Conservation (phyloP, 2,113 vertebrate genomes). For the Myocastor coypus region DNA sequence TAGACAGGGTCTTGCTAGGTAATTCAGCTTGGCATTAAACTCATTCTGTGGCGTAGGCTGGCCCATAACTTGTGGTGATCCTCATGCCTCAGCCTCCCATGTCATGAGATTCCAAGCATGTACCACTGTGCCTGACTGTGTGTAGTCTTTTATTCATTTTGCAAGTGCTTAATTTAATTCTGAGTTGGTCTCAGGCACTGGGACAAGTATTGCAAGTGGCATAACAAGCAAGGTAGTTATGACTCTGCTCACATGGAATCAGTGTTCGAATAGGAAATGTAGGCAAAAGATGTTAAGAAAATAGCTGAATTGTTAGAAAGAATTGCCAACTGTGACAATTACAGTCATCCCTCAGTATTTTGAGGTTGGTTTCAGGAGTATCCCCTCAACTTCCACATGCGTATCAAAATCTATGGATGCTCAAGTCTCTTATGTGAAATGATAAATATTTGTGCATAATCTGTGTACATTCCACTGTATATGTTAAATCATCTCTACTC, state of each 20-base stretch:
- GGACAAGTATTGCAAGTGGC: background rate
- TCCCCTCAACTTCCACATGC: background rate
- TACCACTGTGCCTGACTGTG: background rate
- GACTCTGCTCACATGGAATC: background rate
- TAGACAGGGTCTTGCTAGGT: background rate
- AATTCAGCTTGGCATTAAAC: background rate
- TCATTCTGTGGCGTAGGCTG: background rate
- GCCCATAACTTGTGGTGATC: background rate
- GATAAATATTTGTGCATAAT: background rate
- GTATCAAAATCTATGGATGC: background rate
- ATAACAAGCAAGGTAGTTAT: background rate
- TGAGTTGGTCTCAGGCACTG: slow-evolving; percentile 21
- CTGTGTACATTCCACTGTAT: background rate
- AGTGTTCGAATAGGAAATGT: background rate
- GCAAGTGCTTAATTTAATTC: slow-evolving; percentile 27
- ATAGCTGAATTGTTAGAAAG: slow-evolving; percentile 20
- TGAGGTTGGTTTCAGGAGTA: background rate
- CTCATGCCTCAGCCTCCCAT: background rate
- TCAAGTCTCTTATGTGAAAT: background rate
- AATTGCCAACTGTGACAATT: background rate
- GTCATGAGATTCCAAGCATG: background rate
- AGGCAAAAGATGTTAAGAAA: background rate
- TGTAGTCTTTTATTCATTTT: background rate
- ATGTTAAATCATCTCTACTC: background rate
- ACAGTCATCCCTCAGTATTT: background rate